Evolutionary conservation across 2,888 invertebrate genomes (phyloP), one percentile per base, ranked within the genome.

Genomic region (Neuroscelio doddi): DNA sequence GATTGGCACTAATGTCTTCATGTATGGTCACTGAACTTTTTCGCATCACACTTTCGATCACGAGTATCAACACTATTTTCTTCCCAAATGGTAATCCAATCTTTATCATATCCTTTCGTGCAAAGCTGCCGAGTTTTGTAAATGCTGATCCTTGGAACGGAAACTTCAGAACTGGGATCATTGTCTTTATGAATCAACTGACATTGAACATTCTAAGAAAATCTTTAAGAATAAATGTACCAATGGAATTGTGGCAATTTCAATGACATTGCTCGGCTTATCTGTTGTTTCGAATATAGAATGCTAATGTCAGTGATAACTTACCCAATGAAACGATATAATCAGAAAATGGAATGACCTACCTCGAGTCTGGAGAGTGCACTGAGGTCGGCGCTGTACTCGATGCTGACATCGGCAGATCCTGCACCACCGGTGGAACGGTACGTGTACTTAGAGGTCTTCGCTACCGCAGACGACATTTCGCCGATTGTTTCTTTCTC

Each of bases 331-430:
- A 16, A 45, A n/a, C 10, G 10, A 30, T 24, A 30, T 12, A 41
- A 44, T 44, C 15, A 16, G 16, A 27, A 46, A 46, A 44, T 39
- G 15, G 50, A 29, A 44, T 39, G 46, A 73, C 89, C 89, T 93
- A 96, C 96, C 95, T 96, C 96, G 88, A 96, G 92, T 87, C 96
- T 93, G 88, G 95, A 92, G 87, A 96, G 92, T 87, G 95, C 93
- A 88, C 93, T 94, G 87, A 96, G 89, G 89, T 96, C 96, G 88
- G 94, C 90, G 88, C 92, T 92, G 88, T 96, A 96, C 89, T 96
- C 96, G 89, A 96, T 95, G 91, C 92, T 95, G 86, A 96, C 93
- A 89, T 95, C 95, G 87, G 94, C 92, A 73, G 85, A 84, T 67
- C 88, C 89, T 81, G 87, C 90, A 86, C 90, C 91, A 85, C 93